Conservation (phyloP, 2,113 vertebrate genomes). For the Callocephalon fimbriatum region DNA sequence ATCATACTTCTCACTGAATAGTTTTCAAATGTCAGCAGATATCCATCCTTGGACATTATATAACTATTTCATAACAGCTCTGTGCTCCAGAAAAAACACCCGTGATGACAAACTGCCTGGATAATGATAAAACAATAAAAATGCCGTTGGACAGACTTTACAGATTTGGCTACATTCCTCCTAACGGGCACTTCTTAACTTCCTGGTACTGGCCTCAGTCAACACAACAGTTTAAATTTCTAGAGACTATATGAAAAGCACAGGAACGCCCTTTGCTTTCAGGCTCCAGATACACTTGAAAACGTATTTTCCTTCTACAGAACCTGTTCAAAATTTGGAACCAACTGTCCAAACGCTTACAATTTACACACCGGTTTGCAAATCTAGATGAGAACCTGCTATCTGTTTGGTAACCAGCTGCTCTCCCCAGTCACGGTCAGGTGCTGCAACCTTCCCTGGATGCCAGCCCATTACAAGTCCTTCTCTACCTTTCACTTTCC, state of each 20-base stretch:
- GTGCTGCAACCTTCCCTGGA: background rate
- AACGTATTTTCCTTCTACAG: background rate
- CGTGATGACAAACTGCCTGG: background rate
- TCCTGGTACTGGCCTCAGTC: background rate
- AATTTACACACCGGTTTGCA: background rate
- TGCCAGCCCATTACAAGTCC: background rate
- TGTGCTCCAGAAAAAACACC: background rate
- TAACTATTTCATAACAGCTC: conserved; percentile 63
- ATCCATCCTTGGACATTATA: conserved; percentile 46
- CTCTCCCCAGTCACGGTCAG: background rate
- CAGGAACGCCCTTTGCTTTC: background rate
- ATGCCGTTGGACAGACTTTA: background rate
- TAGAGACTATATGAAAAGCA: background rate
- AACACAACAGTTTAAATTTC: background rate
- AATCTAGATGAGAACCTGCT: background rate
- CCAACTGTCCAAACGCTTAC: background rate
- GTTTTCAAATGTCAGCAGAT: conserved; percentile 58
- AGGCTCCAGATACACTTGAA: background rate
- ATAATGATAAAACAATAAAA: background rate
- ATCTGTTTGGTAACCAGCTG: background rate
- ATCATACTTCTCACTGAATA: conserved; percentile 47
- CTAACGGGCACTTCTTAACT: background rate
- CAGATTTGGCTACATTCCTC: background rate
- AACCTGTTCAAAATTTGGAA: background rate
- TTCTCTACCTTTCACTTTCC: background rate